These are phyloP conservation scores for Parnassius orleans DNA, from an alignment of 2,888 invertebrate species.

Conservation along the genomic window DNA sequence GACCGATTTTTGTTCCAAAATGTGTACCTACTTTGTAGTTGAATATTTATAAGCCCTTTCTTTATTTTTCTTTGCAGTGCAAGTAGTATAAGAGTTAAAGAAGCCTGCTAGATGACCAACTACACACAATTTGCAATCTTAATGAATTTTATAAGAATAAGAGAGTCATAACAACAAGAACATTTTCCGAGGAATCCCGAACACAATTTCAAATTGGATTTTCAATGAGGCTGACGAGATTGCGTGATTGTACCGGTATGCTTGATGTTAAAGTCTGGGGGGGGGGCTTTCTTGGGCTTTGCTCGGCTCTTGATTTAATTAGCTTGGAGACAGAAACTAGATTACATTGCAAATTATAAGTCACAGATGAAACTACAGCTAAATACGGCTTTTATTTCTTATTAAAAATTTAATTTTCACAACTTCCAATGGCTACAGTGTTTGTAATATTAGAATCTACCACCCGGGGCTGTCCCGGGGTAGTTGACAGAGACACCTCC, in stretches of 20 bases:
- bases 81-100: no score
- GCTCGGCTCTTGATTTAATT: constrained; percentile 19
- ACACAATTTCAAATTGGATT: constrained; percentile 22
- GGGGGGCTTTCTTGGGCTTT: constrained; percentile 16
- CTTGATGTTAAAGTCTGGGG: constrained; percentile 9
- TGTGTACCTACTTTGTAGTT: no score
- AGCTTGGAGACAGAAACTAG: constrained; percentile 16
- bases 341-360: constrained; percentile 18
- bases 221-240: constrained; percentile 19
- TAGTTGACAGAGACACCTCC: no score
- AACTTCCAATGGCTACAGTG: no score
- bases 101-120: no score
- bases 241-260: constrained; percentile 15
- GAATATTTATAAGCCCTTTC: no score
- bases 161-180: constrained; percentile 3
- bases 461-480: no score
- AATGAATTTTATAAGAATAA: constrained; percentile 1
- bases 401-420: no score
- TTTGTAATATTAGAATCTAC: no score
- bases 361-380: neutral
- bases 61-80: no score
- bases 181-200: neutral
- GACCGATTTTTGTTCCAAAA: no score
- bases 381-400: no score
- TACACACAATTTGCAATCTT: neutral